Percentiles rank a stretch among this genome's conserved stretches.
These are phyloP conservation scores for Platycercus adscitus DNA, from an alignment of 2,113 vertebrate genomes.

Conservation along the genomic window DNA sequence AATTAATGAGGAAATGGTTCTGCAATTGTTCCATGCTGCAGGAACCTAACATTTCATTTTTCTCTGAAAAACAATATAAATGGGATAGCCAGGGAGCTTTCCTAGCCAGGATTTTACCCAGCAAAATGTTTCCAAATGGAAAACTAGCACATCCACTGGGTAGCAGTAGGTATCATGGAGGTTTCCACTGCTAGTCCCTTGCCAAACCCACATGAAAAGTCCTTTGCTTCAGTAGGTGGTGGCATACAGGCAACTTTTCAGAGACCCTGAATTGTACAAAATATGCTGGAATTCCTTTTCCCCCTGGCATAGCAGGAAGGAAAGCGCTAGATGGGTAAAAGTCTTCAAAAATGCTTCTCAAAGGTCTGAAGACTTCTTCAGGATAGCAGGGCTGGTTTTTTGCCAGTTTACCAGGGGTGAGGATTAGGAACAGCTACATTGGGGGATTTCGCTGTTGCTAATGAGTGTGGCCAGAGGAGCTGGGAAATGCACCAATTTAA, in stretches of 20 bases:
- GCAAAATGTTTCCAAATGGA: conserved; percentile 40
- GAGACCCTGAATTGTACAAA: not conserved
- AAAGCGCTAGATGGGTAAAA: not conserved
- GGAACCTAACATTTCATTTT: conserved; percentile 35
- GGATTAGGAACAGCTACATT: conserved; percentile 10
- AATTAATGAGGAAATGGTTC: conserved; percentile 24
- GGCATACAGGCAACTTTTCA: not conserved
- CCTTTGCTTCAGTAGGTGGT: not conserved
- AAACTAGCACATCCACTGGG: conserved; percentile 37
- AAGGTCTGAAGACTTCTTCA: not conserved
- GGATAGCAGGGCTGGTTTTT: not conserved
- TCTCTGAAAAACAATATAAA: conserved; percentile 38
- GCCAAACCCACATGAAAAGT: conserved; percentile 46
- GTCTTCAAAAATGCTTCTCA: not conserved
- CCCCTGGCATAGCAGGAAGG: not conserved
- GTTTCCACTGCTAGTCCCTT: not conserved
- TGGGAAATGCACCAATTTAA: conserved; percentile 43
- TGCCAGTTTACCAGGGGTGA: not conserved
- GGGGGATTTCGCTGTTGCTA: conserved; percentile 10
- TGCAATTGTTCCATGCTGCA: conserved; percentile 2
- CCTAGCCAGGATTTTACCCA: conserved; percentile 34
- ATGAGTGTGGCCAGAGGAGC: conserved; percentile 18
- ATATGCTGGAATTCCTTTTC: not conserved
- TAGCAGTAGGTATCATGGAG: conserved; percentile 33
- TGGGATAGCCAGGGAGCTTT: conserved; percentile 23